Evolutionary conservation across 2,113 vertebrate species (phyloP).

Genomic region (Leptosomus discolor): DNA sequence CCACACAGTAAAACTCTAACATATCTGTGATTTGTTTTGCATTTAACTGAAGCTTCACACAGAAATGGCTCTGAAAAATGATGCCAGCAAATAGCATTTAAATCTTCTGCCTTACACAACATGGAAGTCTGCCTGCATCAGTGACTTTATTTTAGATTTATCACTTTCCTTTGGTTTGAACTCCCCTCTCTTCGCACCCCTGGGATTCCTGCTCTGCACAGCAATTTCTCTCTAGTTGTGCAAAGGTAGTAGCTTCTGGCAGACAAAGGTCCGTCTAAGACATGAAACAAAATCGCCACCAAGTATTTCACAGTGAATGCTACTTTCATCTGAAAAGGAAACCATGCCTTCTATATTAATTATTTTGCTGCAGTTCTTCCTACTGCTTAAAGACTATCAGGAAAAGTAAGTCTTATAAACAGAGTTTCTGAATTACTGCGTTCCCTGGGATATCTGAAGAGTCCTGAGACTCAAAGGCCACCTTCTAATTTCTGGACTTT

Average conservation of each 20-base stretch:
- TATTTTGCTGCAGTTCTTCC: not conserved
- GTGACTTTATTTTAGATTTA: not conserved
- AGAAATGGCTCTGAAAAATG: not conserved
- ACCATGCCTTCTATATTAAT: not conserved
- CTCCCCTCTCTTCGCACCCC: not conserved
- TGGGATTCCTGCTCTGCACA: not conserved
- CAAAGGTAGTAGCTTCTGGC: not conserved
- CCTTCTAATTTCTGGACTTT: not conserved
- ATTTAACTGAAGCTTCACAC: not conserved
- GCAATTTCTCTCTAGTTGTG: not conserved
- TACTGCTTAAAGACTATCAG: not conserved
- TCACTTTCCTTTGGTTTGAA: not conserved
- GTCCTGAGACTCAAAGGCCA: not conserved
- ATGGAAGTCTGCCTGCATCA: conserved; percentile 40
- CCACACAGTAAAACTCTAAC: not conserved
- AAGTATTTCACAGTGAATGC: not conserved
- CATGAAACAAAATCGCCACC: not conserved
- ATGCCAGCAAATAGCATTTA: conserved; percentile 3
- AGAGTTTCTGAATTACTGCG: not conserved
- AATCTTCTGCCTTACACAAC: not conserved
- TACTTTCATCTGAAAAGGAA: not conserved
- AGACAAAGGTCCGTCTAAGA: not conserved
- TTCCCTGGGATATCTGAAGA: not conserved
- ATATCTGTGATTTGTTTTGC: conserved; percentile 30
- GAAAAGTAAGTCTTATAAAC: not conserved